These are phyloP conservation scores for Cryptocephalus moraei DNA, from an alignment of 2,888 invertebrate species.

Conservation along the genomic window DNA sequence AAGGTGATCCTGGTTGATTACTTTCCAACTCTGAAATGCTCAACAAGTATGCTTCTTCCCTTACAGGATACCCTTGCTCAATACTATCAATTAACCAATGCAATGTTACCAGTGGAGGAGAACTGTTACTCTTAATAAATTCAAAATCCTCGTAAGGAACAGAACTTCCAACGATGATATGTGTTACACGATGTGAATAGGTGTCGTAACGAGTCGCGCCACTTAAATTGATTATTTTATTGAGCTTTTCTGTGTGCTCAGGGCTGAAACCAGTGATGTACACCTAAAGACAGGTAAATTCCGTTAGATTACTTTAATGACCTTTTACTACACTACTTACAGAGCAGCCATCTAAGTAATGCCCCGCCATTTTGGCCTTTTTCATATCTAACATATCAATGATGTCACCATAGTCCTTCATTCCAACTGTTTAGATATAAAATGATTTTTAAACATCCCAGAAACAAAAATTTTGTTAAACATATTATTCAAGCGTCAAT, in stretches of 20 bases:
- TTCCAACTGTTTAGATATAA: not conserved
- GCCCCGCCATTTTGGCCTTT: slow-evolving; percentile 60
- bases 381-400: slow-evolving; percentile 48
- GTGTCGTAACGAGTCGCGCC: slow-evolving; percentile 77
- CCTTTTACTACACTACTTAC: slow-evolving; percentile 5
- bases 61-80: slow-evolving; percentile 46
- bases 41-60: slow-evolving; percentile 41
- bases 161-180: slow-evolving; percentile 63
- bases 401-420: slow-evolving; percentile 18
- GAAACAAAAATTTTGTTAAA: too few relatives aligned
- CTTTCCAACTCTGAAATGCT: slow-evolving; percentile 8
- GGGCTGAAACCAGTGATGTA: slow-evolving; percentile 58
- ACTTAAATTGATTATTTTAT: slow-evolving; percentile 60
- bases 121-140: slow-evolving; percentile 20
- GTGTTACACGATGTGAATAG: slow-evolving; percentile 67
- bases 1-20: slow-evolving; percentile 39
- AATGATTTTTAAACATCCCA: not conserved
- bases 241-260: slow-evolving; percentile 55
- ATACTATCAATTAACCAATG: slow-evolving; percentile 72
- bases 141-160: slow-evolving; percentile 39
- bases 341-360: slow-evolving; percentile 83
- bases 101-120: slow-evolving; percentile 48
- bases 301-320: not conserved
- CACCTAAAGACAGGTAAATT: slow-evolving; percentile 40
- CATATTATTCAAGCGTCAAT: too few relatives aligned